These are phyloP conservation scores for Agelastica alni DNA, from an alignment of 2,888 invertebrate genomes.

Conservation along the genomic window DNA sequence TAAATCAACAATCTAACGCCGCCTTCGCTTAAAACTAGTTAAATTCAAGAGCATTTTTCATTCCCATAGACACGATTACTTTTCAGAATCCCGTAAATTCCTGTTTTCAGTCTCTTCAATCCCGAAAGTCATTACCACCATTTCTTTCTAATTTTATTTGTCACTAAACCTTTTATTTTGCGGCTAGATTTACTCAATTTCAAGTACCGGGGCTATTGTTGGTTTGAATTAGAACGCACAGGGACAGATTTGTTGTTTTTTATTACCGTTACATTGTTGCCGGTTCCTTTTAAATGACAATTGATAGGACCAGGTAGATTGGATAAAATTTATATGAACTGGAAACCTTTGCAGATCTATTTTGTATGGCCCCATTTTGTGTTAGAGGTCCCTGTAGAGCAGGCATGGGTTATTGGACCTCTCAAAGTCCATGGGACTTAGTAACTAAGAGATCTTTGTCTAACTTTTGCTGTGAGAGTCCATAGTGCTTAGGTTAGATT, in stretches of 20 bases:
- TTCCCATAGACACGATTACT: slow-evolving; percentile 14
- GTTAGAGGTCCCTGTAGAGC: too few relatives aligned
- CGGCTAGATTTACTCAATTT: slow-evolving; percentile 27
- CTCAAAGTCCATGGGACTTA: too few relatives aligned
- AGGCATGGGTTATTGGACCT: too few relatives aligned
- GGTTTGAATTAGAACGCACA: slow-evolving; percentile 14
- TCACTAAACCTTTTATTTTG: slow-evolving; percentile 24
- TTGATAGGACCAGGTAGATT: too few relatives aligned
- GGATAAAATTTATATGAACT: too few relatives aligned
- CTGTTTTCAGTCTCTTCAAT: slow-evolving; percentile 21
- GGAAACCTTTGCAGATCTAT: too few relatives aligned
- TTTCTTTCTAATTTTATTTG: slow-evolving; percentile 28
- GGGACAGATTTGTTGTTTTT: slow-evolving; percentile 15
- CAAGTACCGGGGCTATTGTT: slow-evolving; percentile 19
- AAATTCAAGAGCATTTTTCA: slow-evolving; percentile 19
- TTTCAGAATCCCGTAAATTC: slow-evolving; percentile 25
- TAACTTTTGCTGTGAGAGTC: too few relatives aligned
- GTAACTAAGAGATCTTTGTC: too few relatives aligned
- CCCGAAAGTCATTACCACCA: slow-evolving; percentile 21
- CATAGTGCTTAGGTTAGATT: too few relatives aligned
- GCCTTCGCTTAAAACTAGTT: slow-evolving; percentile 8
- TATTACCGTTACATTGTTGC: too few relatives aligned
- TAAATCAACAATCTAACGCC: slow-evolving; percentile 17
- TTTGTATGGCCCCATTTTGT: too few relatives aligned
- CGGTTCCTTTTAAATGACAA: too few relatives aligned